phyloP scores from a whole-genome alignment of 2,797 vertebrate species.

The Poecile montanus region DNA sequence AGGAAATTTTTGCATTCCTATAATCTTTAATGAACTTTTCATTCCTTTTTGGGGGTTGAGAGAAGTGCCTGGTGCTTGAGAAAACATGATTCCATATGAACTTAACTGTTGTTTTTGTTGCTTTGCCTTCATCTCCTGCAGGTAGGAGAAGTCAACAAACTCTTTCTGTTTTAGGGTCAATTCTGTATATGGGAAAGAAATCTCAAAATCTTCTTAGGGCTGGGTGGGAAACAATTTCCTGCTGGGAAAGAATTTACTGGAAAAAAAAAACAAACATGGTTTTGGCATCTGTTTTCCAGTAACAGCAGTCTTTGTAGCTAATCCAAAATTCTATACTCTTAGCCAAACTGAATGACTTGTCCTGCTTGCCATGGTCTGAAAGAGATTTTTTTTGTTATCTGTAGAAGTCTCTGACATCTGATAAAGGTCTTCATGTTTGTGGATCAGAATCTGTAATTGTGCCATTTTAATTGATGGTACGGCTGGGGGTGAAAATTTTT shows the following conservation, averaged over 20 bases:
- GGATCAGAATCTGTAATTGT: not conserved
- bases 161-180: not conserved
- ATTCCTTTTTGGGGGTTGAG: not conserved
- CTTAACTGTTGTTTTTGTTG: not conserved
- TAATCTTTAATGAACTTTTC: not conserved
- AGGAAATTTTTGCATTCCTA: not conserved
- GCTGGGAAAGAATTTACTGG: not conserved
- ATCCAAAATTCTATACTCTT: not conserved
- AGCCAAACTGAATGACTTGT: not conserved
- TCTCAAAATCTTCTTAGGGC: not conserved
- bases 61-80: not conserved
- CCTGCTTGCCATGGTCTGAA: not conserved
- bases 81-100: not conserved
- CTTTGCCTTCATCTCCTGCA: not conserved
- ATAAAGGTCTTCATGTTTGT: not conserved
- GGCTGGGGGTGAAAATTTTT: fast-evolving
- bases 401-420: not conserved
- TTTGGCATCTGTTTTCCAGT: not conserved
- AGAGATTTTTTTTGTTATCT: not conserved
- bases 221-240: not conserved
- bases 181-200: not conserved
- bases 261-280: not conserved
- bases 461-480: not conserved
- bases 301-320: not conserved
- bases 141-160: not conserved